Evolutionary conservation across 2,113 vertebrate species (phyloP), one percentile per base, ranked within the genome.

Genomic region (Hydropotes inermis): DNA sequence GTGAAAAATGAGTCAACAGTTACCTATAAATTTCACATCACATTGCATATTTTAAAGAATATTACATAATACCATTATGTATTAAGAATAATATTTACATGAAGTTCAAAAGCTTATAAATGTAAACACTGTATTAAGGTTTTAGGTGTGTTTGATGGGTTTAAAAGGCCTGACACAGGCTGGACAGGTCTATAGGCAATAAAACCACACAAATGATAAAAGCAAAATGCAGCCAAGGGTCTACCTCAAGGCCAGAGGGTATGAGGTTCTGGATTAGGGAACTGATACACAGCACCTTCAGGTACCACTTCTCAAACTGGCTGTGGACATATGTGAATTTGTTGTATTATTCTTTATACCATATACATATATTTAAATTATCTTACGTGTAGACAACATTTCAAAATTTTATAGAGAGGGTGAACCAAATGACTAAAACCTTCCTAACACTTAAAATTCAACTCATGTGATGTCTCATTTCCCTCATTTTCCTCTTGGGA

Each of bases 371-470:
- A 33, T 55, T 17, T 95, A 43, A 12, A 33, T 94, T 82, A 23
- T 76, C 92, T 94, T 57, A 28, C 39, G 8, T 39, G 16, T 67
- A 39, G 60, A 54, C 1, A 45, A 1, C 36, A 89, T 79, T 55
- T 83, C 45, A 55, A n/a, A 57, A 28, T 45, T 79, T 64, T 70
- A 64, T 36, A 58, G 36, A 64, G 43, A 43, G 3, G 19, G 14
- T 91, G 33, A 84, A 76, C 84, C 54, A 88, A 70, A 86, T 86
- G 58, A 76, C 58, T 79, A 76, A 89, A 96, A 76, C 6, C 15
- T 64, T 95, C 50, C 47, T 82, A 36, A 36, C 36, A 13, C 60
- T 94, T 94, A 89, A 89, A 83, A 89, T 93, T 92, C 60, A 89
- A 58, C 54, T 19, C 33, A 3, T 58, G 30, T 60, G 47, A 89